Evolutionary conservation across 2,113 vertebrate species (phyloP).

Genomic region (Speoplatyrhinus poulsoni): DNA sequence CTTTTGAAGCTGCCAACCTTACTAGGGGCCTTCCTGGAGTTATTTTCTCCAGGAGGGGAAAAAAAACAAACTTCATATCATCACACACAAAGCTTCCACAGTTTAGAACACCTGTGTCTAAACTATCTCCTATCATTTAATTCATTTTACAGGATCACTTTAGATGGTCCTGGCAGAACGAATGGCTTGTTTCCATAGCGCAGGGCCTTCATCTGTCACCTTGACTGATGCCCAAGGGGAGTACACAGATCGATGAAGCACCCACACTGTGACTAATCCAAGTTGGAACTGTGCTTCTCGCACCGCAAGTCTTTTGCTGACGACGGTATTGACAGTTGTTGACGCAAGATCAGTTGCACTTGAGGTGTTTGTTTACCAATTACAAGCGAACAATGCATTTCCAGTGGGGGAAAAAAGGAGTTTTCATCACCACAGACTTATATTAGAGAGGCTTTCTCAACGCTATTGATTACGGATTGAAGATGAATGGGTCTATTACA

Average conservation of each 20-base stretch:
- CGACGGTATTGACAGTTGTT: not conserved
- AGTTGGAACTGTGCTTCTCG: not conserved
- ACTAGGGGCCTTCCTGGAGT: conserved; percentile 9
- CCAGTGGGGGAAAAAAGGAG: not conserved
- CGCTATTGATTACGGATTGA: not conserved
- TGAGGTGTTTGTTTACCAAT: not conserved
- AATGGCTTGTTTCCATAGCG: not conserved
- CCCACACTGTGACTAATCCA: not conserved
- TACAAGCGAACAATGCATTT: not conserved
- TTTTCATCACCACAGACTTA: not conserved
- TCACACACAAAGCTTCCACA: conserved; percentile 15
- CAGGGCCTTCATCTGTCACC: conserved; percentile 7
- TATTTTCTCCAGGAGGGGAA: conserved; percentile 15
- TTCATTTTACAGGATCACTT: conserved; percentile 6
- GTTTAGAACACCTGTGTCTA: conserved; percentile 17
- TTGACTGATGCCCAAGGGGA: conserved; percentile 5
- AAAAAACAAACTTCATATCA: conserved; percentile 11
- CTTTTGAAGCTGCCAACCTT: not conserved
- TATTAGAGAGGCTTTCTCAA: not conserved
- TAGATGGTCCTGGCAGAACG: conserved; percentile 3
- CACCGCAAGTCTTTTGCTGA: not conserved
- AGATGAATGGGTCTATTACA: conserved; percentile 4
- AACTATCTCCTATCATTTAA: conserved; percentile 5
- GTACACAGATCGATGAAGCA: not conserved
- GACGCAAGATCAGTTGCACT: not conserved